Conservation (phyloP, 2,797 vertebrate species). For the Bradypus variegatus region DNA sequence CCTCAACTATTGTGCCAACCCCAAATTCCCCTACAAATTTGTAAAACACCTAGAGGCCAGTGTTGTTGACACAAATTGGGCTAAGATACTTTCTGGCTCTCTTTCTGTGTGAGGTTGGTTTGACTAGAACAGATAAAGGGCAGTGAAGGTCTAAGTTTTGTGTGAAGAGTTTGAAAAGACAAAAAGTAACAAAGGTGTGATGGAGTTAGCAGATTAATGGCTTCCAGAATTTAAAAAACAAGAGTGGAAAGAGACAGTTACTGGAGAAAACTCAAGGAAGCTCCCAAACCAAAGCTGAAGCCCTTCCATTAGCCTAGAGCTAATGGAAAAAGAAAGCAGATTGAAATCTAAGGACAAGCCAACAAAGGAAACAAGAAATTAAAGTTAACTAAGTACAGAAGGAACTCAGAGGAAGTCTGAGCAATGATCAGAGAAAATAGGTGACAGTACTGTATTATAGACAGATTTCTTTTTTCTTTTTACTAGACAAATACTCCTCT, state of each 20-base stretch:
- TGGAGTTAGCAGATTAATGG: not conserved
- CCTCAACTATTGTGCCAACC: not conserved
- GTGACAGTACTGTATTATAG: not conserved
- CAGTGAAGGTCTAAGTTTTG: not conserved
- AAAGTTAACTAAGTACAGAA: not conserved
- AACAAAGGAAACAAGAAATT: not conserved
- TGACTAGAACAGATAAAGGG: not conserved
- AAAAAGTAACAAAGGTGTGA: not conserved
- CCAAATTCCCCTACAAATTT: not conserved
- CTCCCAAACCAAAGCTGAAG: not conserved
- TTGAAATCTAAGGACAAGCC: not conserved
- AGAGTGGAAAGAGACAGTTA: not conserved
- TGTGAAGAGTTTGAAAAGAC: constrained; percentile 12
- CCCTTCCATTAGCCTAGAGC: not conserved
- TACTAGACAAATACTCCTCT: too few relatives aligned
- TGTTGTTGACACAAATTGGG: not conserved
- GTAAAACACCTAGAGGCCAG: not conserved
- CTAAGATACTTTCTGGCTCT: not conserved
- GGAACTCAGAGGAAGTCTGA: not conserved
- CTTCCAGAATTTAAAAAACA: not conserved
- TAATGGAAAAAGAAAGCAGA: not conserved
- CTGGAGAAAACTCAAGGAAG: not conserved
- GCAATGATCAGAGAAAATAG: not conserved
- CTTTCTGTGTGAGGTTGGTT: not conserved
- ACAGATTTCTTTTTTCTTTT: not conserved